Evolutionary conservation across 1,140 invertebrate genomes (phyloP).

Genomic region (Brevipalpus yothersi): DNA sequence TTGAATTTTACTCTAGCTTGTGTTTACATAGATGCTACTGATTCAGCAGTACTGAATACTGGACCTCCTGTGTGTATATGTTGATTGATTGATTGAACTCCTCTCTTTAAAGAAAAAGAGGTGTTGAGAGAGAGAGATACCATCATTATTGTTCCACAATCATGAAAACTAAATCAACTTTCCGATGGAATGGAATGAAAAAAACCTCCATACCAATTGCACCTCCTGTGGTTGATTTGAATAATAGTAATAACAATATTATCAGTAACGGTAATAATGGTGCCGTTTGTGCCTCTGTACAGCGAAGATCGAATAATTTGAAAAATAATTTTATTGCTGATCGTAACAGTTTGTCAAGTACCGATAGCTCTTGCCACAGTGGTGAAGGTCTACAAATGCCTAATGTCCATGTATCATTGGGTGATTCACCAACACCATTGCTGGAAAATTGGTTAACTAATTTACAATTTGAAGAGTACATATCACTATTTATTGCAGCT

Average conservation of each 20-base stretch:
- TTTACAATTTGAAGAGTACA: slow-evolving; percentile 87
- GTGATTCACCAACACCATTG: slow-evolving; percentile 36
- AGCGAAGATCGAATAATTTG: background rate
- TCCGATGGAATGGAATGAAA: background rate
- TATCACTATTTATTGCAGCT: slow-evolving; percentile 67
- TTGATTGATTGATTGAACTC: too few species aligned
- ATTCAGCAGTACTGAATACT: too few species aligned
- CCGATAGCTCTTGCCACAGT: background rate
- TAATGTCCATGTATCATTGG: background rate
- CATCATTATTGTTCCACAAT: background rate
- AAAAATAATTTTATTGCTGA: background rate
- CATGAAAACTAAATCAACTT: background rate
- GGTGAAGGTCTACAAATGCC: background rate
- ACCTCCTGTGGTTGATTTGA: background rate
- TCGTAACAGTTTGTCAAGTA: background rate
- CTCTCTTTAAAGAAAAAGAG: too few species aligned
- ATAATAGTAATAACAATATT: too few species aligned
- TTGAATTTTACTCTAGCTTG: too few species aligned
- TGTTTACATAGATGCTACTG: too few species aligned
- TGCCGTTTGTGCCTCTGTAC: background rate
- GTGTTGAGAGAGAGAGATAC: too few species aligned
- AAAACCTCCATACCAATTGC: background rate
- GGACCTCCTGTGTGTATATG: too few species aligned
- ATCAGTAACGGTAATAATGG: too few species aligned
- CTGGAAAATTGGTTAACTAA: slow-evolving; percentile 78